phyloP scores from a whole-genome alignment of 1,140 invertebrate species.

The Vanessa tameamea region DNA sequence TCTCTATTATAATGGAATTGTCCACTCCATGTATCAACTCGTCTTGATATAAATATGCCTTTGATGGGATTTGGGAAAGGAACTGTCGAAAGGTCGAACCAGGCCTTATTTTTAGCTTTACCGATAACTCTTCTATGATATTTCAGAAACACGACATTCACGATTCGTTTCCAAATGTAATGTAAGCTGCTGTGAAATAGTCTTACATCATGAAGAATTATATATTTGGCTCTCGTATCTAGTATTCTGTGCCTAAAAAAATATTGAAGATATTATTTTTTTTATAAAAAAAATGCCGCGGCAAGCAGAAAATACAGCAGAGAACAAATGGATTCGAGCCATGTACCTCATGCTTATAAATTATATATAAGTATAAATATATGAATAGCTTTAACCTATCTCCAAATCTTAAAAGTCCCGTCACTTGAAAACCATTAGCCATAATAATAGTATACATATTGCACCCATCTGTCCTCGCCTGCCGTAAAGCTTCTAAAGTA shows the following conservation, averaged over 20 bases:
- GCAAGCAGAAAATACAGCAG: background rate
- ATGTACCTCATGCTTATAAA: too few relatives aligned
- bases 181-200: slow-evolving; percentile 84
- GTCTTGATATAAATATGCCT: slow-evolving; percentile 78
- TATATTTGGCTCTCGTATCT: slow-evolving; percentile 85
- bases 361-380: too few relatives aligned
- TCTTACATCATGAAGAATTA: slow-evolving; percentile 85
- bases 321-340: too few relatives aligned
- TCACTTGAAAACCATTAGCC: slow-evolving; percentile 85
- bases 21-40: slow-evolving; percentile 84
- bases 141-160: slow-evolving; percentile 87
- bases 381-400: slow-evolving; percentile 80
- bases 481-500: slow-evolving; percentile 80
- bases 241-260: slow-evolving; percentile 84
- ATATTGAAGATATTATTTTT: slow-evolving; percentile 2
- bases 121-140: slow-evolving; percentile 72
- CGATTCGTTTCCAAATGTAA: slow-evolving; percentile 88
- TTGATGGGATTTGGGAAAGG: slow-evolving; percentile 84
- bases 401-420: slow-evolving; percentile 84
- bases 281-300: too few relatives aligned
- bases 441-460: slow-evolving; percentile 87
- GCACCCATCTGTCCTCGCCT: slow-evolving; percentile 84
- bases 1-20: slow-evolving; percentile 81
- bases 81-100: slow-evolving; percentile 86
- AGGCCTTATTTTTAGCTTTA: slow-evolving; percentile 67